Evolutionary conservation across 2,888 invertebrate species (phyloP).

Genomic region (Himalopsyche tibetana): DNA sequence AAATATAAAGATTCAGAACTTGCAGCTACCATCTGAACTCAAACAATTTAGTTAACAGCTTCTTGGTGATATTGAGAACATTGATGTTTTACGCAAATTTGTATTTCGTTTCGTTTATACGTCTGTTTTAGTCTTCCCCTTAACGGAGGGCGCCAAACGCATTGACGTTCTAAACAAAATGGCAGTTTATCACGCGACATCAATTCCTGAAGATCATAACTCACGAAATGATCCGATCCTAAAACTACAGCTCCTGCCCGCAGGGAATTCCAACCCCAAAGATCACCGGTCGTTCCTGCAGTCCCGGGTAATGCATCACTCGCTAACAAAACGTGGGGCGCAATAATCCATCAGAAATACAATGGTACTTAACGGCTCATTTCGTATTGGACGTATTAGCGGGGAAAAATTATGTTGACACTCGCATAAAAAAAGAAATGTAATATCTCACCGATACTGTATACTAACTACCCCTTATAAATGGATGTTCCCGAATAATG

Average conservation of each 20-base stretch:
- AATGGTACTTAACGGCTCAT: constrained; percentile 19
- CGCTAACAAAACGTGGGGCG: constrained; percentile 16
- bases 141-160: not conserved
- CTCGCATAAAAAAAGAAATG: too few relatives aligned
- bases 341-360: constrained; percentile 5
- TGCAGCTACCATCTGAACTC: not conserved
- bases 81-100: not conserved
- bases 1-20: too few relatives aligned
- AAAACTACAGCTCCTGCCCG: constrained; percentile 20
- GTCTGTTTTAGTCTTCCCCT: not conserved
- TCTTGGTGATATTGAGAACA: not conserved
- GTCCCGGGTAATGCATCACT: not conserved
- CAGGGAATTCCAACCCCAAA: not conserved
- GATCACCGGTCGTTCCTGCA: constrained; percentile 3
- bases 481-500: too few relatives aligned
- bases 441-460: too few relatives aligned
- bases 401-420: not conserved
- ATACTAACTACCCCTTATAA: too few relatives aligned
- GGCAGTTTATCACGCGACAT: constrained; percentile 63
- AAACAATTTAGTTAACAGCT: not conserved
- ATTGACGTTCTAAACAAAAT: constrained; percentile 42
- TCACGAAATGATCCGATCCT: constrained; percentile 50
- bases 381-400: constrained; percentile 11
- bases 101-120: not conserved
- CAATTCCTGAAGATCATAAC: constrained; percentile 63